Base-by-base conservation (phyloP, 2,797 vertebrate species). In the Sebastes cheni region DNA sequence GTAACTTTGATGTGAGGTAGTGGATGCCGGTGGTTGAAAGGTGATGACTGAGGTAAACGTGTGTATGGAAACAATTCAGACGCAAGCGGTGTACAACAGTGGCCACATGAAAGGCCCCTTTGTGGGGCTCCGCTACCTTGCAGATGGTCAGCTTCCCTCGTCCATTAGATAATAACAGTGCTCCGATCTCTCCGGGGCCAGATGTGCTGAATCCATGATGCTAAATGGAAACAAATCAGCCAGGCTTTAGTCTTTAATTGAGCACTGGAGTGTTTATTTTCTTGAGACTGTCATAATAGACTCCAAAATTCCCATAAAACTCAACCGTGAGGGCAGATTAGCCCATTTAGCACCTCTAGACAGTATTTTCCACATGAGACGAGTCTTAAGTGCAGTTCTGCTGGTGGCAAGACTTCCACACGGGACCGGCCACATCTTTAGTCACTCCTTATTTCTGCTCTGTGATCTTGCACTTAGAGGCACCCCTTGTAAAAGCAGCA, bases 81-180 rank as follows among this genome's bases (percentile, higher is more conserved):
- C 84, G 64, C 76, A 85, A 69, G 90, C 91, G 69, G 90, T 72
- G 87, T 83, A 94, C 92, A 92, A 93, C 95, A 93, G 90, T 96
- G 95, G 94, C 94, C 95, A 96, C 95, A 95, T 96, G 89, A 96
- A 96, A 97, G 95, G 89, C 82, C 89, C 83, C 92, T 96, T 96
- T 96, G 94, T 96, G 93, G 91, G 90, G 79, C 87, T 82, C 83
- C 67, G 91, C 91, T 91, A 94, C 93, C 93, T 92, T 81, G 89
- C 91, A 96, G 94, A 95, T 94, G 94, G 95, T 86, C 92, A 94
- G 79, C 90, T 94, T 96, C 93, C 93, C 91, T 89, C 71, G 59
- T 93, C 93, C 93, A 94, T 92, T 86, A 88, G 96, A 90, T 92
- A 93, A 91, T 93, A 93, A 92, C 91, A 83, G 82, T 80, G 25